A percentile compares a stretch with the other conserved stretches of the same genome.
These are phyloP conservation scores for Wasmannia auropunctata DNA, from an alignment of 1,140 invertebrate genomes.

Conservation along the genomic window DNA sequence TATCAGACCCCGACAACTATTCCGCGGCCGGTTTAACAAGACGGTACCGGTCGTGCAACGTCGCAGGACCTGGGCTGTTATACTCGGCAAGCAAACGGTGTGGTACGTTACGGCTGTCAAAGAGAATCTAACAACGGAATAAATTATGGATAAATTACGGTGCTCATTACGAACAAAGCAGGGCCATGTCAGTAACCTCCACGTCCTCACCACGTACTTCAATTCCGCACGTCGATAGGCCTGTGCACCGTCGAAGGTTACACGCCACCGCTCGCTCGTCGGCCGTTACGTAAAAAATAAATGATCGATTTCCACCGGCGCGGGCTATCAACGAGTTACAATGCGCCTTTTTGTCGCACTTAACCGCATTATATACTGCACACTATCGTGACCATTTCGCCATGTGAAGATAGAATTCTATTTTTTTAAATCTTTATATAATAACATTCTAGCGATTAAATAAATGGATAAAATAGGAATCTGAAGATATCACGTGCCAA, in stretches of 20 bases:
- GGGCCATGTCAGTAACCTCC: constrained; percentile 40
- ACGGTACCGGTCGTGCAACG: constrained; percentile 25
- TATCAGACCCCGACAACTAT: constrained; percentile 34
- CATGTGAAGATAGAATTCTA: background rate
- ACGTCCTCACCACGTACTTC: constrained; percentile 15
- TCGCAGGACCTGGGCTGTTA: background rate
- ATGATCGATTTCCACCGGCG: constrained; percentile 36
- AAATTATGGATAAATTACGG: constrained; percentile 46
- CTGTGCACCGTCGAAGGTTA: background rate
- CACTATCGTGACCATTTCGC: background rate
- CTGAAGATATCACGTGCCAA: background rate
- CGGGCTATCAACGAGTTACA: background rate
- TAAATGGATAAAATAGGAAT: background rate
- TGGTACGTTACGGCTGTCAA: constrained; percentile 19
- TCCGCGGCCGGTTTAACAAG: constrained; percentile 45
- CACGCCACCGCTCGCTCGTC: constrained; percentile 16
- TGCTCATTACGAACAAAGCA: constrained; percentile 39
- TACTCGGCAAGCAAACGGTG: background rate
- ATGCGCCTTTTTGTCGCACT: background rate
- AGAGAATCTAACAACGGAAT: constrained; percentile 28
- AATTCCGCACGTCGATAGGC: constrained; percentile 13
- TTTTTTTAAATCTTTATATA: background rate
- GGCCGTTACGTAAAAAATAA: constrained; percentile 46
- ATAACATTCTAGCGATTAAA: background rate
- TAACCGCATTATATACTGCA: background rate